Conservation (phyloP, 1,140 invertebrate genomes). For the Eurosta solidaginis region DNA sequence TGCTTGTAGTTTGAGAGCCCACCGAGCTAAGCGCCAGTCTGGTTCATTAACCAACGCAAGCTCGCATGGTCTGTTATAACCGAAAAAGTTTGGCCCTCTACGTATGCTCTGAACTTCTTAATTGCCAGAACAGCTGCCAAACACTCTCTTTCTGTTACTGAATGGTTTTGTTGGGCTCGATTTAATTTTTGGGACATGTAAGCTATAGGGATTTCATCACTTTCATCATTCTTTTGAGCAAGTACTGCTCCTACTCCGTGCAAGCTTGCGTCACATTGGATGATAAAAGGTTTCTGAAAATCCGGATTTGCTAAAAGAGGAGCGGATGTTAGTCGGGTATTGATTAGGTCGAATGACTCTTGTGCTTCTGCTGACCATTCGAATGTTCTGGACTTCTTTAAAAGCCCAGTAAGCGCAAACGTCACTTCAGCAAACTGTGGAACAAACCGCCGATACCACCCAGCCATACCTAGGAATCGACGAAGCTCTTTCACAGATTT, state of each 20-base stretch:
- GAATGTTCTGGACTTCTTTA: not conserved
- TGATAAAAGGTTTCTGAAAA: too few species aligned
- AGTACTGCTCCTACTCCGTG: not conserved
- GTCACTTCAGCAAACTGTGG: not conserved
- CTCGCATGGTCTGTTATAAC: not conserved
- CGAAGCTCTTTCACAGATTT: not conserved
- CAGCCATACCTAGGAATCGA: not conserved
- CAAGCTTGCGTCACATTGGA: constrained; percentile 1
- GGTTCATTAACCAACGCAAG: not conserved
- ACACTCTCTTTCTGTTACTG: not conserved
- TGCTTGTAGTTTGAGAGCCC: constrained; percentile 4
- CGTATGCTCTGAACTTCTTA: not conserved
- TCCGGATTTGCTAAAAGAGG: constrained; percentile 7
- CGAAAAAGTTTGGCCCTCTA: not conserved
- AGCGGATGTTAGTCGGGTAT: not conserved
- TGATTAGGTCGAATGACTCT: not conserved
- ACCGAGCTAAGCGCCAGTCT: not conserved
- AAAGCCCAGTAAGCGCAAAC: not conserved
- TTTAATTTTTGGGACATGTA: too few species aligned
- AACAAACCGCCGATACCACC: not conserved
- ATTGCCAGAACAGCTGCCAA: not conserved
- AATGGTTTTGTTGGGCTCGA: not conserved
- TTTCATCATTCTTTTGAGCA: not conserved
- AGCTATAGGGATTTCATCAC: not conserved
- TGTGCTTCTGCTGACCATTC: not conserved